Conservation (phyloP, 2,113 vertebrate species). For the Poicephalus gulielmi region DNA sequence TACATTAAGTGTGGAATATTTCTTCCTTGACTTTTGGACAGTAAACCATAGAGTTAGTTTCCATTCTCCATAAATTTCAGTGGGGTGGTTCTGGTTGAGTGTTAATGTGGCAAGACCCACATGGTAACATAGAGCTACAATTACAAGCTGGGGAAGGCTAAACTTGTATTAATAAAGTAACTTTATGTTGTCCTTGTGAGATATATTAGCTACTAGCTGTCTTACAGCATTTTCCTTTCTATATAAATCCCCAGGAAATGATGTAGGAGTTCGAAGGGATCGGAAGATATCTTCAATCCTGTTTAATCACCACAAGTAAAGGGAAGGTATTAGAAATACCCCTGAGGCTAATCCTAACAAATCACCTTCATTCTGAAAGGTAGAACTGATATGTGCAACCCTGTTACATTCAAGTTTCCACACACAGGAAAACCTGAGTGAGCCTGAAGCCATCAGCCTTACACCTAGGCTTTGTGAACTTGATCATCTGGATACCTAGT, state of each 20-base stretch:
- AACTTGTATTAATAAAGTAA: conserved; percentile 4
- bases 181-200: conserved; percentile 56
- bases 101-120: neutral
- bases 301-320: conserved; percentile 29
- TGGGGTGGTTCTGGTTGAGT: neutral
- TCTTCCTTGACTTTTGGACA: neutral
- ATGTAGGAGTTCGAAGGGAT: neutral
- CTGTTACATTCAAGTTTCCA: neutral
- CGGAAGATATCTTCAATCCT: conserved; percentile 5
- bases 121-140: neutral
- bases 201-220: neutral
- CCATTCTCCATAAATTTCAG: conserved; percentile 32
- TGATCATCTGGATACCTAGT: neutral
- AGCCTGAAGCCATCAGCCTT: neutral
- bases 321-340: conserved; percentile 8
- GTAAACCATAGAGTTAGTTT: conserved; percentile 9
- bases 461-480: neutral
- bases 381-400: neutral
- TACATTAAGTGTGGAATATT: neutral
- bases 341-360: conserved; percentile 39
- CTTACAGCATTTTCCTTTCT: conserved; percentile 11
- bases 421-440: accelerated
- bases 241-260: conserved; percentile 6
- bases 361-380: neutral
- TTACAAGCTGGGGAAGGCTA: neutral